Evolutionary conservation across 35 echinoderm and acorn worm genomes (phyloP), one percentile per base, ranked within the genome.

Genomic region (Stichopus chloronotus): DNA sequence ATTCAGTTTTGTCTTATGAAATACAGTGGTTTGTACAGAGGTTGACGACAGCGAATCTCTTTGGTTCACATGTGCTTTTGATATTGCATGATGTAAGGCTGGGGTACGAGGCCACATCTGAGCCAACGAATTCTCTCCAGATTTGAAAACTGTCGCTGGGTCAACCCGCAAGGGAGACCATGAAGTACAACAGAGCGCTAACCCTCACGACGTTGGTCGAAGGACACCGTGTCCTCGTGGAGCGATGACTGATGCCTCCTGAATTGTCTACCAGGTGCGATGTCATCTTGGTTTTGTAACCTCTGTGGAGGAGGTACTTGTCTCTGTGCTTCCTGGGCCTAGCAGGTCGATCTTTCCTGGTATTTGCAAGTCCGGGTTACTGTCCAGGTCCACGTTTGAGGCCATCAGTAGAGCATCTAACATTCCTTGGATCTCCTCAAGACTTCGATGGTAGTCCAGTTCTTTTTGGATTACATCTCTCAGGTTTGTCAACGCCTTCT

Each of bases 341-440:
- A 85, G 58, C 22, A 89, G 53, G 60, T 71, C 16, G 7, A 21
- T 61, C 24, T 69, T 89, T 54, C 71, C 87, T 52, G 59, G 20
- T 54, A 89, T 72, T 19, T 63, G 13, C 87, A 89, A 54, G 24
- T 89, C 87, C 6, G 87, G 87, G 57, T 89, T 89, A 24, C 59
- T 71, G 61, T 89, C 87, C 55, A 89, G 25, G 72, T 87, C 76
- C 78, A 94, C 61, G 25, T 95, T 93, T 2, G 97, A 99, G 57
- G 95, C 95, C 55, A 94, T 95, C 56, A 99, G 78, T 57, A 99
- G 89, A 4, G 81, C 90, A 55, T 99, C 97, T 78, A 99, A 72
- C 97, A 99, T 96, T 2, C 97, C 95, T 58, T 85, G 68, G 17
- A 99, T 92, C 83, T 96, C 95, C 79, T 93, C 87, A 8, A 99